Conservation (phyloP, 2,797 vertebrate genomes). For the Microctenopoma stevenorrisi region DNA sequence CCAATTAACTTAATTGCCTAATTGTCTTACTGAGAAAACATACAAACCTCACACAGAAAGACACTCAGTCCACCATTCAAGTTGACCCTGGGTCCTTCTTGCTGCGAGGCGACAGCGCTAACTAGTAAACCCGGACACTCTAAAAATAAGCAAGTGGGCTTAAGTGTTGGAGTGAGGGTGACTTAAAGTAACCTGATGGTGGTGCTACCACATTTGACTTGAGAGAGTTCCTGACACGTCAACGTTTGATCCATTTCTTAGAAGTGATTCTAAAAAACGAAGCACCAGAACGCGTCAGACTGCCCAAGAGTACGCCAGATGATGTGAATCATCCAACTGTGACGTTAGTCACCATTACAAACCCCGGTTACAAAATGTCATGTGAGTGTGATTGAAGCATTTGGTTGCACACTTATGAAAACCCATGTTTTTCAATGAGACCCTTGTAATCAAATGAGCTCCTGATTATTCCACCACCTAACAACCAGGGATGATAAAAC, state of each 20-base stretch:
- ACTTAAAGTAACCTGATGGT: too few species aligned
- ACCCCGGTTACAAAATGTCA: slow-evolving; percentile 36
- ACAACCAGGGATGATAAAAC: slow-evolving; percentile 55
- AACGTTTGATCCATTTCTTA: slow-evolving; percentile 13
- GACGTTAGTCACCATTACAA: slow-evolving; percentile 53
- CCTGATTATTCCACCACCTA: slow-evolving; percentile 69
- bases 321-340: slow-evolving; percentile 34
- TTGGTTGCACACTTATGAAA: slow-evolving; percentile 72
- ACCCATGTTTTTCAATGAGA: slow-evolving; percentile 80
- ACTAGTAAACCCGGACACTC: too few species aligned
- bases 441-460: slow-evolving; percentile 77
- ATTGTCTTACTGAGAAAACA: too few species aligned
- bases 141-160: too few species aligned
- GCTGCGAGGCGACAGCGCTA: too few species aligned
- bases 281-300: slow-evolving; percentile 1
- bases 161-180: too few species aligned
- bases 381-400: slow-evolving; percentile 56
- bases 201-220: too few species aligned
- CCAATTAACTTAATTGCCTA: too few species aligned
- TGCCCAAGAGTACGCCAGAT: neutral
- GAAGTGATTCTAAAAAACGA: neutral
- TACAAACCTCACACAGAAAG: too few species aligned
- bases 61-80: too few species aligned
- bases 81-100: too few species aligned
- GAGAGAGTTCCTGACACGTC: neutral